These are phyloP conservation scores for Montifringilla adamsi DNA, from an alignment of 2,113 vertebrate genomes.

Conservation along the genomic window DNA sequence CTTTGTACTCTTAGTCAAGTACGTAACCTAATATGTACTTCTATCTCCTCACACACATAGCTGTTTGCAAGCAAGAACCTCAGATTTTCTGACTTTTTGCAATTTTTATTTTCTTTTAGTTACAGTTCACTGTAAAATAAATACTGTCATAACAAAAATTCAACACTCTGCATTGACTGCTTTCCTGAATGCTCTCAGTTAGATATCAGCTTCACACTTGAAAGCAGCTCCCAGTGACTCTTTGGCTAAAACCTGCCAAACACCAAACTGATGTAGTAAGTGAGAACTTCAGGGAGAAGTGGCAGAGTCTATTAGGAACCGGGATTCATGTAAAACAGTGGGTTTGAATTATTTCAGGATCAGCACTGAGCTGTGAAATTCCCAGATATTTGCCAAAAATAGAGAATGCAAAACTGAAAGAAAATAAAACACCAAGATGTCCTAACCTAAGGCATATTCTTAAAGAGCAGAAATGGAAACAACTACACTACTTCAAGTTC, in stretches of 20 bases:
- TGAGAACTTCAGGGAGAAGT: background rate
- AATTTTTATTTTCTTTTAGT: background rate
- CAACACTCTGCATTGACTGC: background rate
- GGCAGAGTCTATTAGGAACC: background rate
- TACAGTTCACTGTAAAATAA: background rate
- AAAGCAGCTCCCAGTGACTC: background rate
- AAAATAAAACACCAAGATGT: background rate
- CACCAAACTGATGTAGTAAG: background rate
- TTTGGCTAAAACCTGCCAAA: conserved; percentile 10
- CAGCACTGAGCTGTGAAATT: background rate
- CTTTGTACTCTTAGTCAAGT: background rate
- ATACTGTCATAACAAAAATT: background rate
- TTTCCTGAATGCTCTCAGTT: background rate
- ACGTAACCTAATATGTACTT: background rate
- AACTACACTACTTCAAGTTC: background rate
- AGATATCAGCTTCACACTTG: background rate
- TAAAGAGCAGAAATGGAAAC: background rate
- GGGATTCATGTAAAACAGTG: background rate
- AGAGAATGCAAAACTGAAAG: background rate
- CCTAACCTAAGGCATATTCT: background rate
- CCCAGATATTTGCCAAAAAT: background rate
- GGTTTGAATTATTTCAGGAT: background rate
- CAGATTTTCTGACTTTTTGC: background rate
- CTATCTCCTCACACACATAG: background rate
- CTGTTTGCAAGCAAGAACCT: background rate